Evolutionary conservation across 2,797 vertebrate species (phyloP).

Genomic region (Manis javanica): DNA sequence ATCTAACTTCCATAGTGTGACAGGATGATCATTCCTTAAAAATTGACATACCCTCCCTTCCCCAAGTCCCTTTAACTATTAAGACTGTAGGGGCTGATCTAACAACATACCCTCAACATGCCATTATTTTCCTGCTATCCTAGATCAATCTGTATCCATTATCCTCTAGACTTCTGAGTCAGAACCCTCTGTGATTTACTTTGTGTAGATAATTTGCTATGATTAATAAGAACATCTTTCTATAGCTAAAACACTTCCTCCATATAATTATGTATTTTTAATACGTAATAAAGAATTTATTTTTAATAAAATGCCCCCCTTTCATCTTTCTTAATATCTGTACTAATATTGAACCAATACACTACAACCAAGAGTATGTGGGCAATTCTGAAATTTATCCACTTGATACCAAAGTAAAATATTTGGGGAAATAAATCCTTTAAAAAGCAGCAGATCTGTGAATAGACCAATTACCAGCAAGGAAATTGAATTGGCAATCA

Average conservation of each 20-base stretch:
- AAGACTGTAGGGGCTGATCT: not conserved
- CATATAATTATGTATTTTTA: not conserved
- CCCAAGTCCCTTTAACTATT: not conserved
- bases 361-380: not conserved
- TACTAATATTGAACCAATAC: not conserved
- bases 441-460: not conserved
- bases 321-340: not conserved
- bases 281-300: not conserved
- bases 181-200: slow-evolving; percentile 22
- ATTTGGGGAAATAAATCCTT: not conserved
- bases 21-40: not conserved
- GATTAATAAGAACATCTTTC: not conserved
- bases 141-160: not conserved
- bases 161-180: not conserved
- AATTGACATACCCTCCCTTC: not conserved
- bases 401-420: not conserved
- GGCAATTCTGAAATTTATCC: slow-evolving; percentile 25
- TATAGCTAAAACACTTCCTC: not conserved
- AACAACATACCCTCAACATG: not conserved
- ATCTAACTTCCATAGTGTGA: not conserved
- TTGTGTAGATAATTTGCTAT: slow-evolving; percentile 7
- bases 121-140: not conserved
- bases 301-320: not conserved
- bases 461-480: too few relatives aligned
- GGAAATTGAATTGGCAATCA: too few relatives aligned